These are phyloP conservation scores for Takifugu ocellatus DNA, from an alignment of 2,797 vertebrate genomes.

Conservation along the genomic window DNA sequence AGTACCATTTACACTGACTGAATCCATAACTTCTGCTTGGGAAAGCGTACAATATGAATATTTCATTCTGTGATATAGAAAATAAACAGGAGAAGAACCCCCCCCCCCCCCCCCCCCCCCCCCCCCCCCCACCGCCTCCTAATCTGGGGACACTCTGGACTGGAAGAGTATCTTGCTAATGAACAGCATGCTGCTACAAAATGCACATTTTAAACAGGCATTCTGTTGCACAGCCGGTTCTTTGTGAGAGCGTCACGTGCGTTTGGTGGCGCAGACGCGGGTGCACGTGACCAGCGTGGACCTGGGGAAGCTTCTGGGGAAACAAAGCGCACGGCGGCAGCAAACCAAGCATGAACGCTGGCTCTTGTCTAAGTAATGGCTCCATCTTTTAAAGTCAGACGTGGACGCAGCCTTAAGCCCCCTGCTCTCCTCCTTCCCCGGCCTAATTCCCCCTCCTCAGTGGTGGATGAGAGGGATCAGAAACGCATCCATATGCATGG, in stretches of 20 bases:
- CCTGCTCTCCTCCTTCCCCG: constrained; percentile 37
- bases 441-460: constrained; percentile 69
- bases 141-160: constrained; percentile 65
- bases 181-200: constrained; percentile 54
- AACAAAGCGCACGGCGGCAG: constrained; percentile 51
- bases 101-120: constrained; percentile 47
- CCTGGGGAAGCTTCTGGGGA: constrained; percentile 25
- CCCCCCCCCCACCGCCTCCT: constrained; percentile 50
- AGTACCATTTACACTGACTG: constrained; percentile 79
- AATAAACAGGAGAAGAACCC: constrained; percentile 67
- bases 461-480: constrained; percentile 72
- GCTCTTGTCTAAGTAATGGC: constrained; percentile 58
- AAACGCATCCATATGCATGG: constrained; percentile 75
- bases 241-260: constrained; percentile 33
- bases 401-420: constrained; percentile 52
- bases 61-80: constrained; percentile 78
- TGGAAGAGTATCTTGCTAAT: constrained; percentile 75
- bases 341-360: constrained; percentile 54
- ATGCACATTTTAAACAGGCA: constrained; percentile 55
- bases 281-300: constrained; percentile 33
- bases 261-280: constrained; percentile 22
- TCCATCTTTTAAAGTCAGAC: constrained; percentile 61
- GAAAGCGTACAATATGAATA: constrained; percentile 80
- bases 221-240: constrained; percentile 29
- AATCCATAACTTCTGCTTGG: constrained; percentile 80